phyloP scores from a whole-genome alignment of 2,888 invertebrate species.

The Octonoba sinensis region DNA sequence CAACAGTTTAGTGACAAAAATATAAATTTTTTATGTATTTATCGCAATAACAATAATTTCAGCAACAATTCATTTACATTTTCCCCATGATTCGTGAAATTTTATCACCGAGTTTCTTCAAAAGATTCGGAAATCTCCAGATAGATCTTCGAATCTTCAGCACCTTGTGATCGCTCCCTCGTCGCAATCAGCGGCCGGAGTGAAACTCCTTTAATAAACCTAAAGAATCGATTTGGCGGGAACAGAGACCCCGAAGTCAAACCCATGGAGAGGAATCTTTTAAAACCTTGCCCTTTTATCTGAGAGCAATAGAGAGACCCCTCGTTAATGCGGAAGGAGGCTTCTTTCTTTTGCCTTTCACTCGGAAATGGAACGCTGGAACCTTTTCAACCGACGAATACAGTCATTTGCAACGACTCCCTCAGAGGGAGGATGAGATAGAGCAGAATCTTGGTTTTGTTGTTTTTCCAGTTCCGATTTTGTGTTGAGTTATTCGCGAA shows the following conservation, averaged over 20 bases:
- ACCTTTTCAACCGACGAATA: constrained; percentile 19
- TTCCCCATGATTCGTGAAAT: no score
- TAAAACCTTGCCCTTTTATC: constrained; percentile 52
- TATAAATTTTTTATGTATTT: no score
- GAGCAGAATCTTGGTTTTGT: not conserved
- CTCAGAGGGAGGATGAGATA: not conserved
- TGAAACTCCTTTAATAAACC: constrained; percentile 46
- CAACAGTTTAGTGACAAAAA: no score
- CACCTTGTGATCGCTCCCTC: constrained; percentile 32
- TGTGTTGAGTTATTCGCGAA: no score
- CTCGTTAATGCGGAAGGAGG: constrained; percentile 40
- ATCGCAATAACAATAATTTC: no score
- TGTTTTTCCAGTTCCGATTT: not conserved
- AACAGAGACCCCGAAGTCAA: constrained; percentile 38
- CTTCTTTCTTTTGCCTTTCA: constrained; percentile 33
- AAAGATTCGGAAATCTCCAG: no score
- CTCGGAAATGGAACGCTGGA: constrained; percentile 30
- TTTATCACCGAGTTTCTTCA: no score
- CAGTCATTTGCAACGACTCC: constrained; percentile 49
- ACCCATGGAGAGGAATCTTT: constrained; percentile 44
- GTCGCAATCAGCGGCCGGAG: not conserved
- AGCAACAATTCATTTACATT: no score
- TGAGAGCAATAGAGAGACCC: constrained; percentile 31
- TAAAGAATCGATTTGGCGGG: constrained; percentile 50
- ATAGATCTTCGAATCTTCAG: no score